Percentiles rank a stretch among this genome's conserved stretches.
Conservation (phyloP, 2,113 vertebrate species). For the Pteropus alecto region DNA sequence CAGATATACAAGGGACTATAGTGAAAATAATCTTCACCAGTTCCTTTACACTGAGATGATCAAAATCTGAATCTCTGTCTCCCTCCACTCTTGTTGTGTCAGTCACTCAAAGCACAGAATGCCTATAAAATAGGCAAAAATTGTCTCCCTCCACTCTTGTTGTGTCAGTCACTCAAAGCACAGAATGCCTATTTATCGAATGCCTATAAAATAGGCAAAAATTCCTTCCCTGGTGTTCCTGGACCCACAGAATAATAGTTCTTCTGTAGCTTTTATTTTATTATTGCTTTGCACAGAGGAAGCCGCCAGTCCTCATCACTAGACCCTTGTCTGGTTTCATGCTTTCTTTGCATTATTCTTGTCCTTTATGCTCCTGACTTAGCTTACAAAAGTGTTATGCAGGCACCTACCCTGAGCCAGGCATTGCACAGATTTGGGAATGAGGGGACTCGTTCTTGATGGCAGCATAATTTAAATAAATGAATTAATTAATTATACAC, state of each 20-base stretch:
- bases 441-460: neutral
- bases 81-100: neutral
- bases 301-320: neutral
- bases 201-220: neutral
- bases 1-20: neutral
- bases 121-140: neutral
- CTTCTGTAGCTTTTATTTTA: neutral
- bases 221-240: neutral
- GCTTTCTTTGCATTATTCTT: neutral
- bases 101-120: neutral
- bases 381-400: neutral
- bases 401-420: neutral
- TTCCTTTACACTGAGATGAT: neutral
- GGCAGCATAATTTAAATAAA: neutral
- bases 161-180: neutral
- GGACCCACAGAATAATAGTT: neutral
- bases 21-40: neutral
- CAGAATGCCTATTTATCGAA: neutral
- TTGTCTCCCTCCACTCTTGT: neutral
- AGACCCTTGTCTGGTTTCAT: neutral
- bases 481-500: neutral
- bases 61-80: neutral
- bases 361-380: neutral
- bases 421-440: neutral
- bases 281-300: neutral